Evolutionary conservation across 37 sponge, comb jelly and placozoan species (phyloP), one percentile per base, ranked within the genome.

Genomic region (Beroe ovata): DNA sequence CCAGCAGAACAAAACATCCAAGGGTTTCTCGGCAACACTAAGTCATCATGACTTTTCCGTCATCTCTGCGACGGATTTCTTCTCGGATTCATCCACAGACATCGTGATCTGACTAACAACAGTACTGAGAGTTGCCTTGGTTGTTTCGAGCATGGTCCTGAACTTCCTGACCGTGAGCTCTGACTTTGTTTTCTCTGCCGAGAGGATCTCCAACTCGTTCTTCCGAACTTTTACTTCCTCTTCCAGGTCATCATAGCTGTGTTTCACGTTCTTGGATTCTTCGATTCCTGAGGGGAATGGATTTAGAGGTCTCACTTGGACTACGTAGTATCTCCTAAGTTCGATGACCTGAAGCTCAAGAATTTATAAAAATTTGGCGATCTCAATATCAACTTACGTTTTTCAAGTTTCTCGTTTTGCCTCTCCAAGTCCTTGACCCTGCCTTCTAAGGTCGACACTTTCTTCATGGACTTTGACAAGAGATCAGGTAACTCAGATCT

Each of bases 401-500:
- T 77, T n/a, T 39, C 54, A 8, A 77, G 84, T 77, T 77, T 77
- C 23, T 77, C 84, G 28, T 77, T 77, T 1, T 40, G 54, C 33
- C 28, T 39, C 54, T 77, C 84, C 23, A 77, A 39, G 23, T 77
- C 84, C 41, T 36, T 77, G 4, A 77, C 28, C 38, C 41, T 77
- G 25, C 84, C 54, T 54, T 77, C 84, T 54, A 77, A 40, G 11
- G 36, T 36, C n/a, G 47, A 28, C 47, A 77, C 84, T 25, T 77
- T 77, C 84, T 77, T 77, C 84, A 77, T 77, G 28, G 84, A 30
- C 33, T 77, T 77, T 8, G 42, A 42, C 36, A 77, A 54, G 23
- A 77, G 54, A 23, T 77, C 84, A 0, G 84, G 54, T 40, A 77
- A 26, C 47, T 77, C 84, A n/a, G 84, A 77, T 26, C 84, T 77